Percentiles rank a stretch among this genome's conserved stretches.
These are phyloP conservation scores for Caiman crocodilus DNA, from an alignment of 2,797 vertebrate species.

Conservation along the genomic window DNA sequence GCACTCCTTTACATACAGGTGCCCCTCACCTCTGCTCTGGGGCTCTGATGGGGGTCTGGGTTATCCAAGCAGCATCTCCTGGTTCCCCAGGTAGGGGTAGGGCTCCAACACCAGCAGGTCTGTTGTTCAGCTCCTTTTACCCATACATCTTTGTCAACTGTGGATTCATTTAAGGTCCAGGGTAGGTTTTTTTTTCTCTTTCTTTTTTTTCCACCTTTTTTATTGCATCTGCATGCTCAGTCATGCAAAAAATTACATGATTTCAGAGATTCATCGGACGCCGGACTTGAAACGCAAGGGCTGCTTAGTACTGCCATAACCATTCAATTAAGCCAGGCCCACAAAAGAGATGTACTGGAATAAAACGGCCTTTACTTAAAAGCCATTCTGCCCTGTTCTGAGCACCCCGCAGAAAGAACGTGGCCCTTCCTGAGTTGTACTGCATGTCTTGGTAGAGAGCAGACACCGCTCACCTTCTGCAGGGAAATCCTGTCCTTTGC, in stretches of 20 bases:
- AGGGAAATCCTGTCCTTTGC: not conserved
- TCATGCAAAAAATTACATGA: conserved; percentile 82
- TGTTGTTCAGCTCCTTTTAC: not conserved
- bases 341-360: not conserved
- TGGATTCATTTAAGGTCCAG: conserved; percentile 40
- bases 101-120: rapidly evolving
- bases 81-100: not conserved
- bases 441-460: not conserved
- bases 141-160: not conserved
- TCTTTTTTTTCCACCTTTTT: not conserved
- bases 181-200: not conserved
- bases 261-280: conserved; percentile 71
- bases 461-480: not conserved
- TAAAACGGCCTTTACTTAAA: conserved; percentile 2
- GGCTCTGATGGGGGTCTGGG: conserved; percentile 6
- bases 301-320: conserved; percentile 68
- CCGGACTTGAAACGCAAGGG: conserved; percentile 36
- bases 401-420: rapidly evolving
- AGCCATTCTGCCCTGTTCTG: rapidly evolving
- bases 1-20: not conserved
- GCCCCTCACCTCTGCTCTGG: not conserved
- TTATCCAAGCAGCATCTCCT: not conserved
- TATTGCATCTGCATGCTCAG: conserved; percentile 72
- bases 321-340: conserved; percentile 59
- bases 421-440: rapidly evolving